These are phyloP conservation scores for Emmelina monodactyla DNA, from an alignment of 2,888 invertebrate genomes.

Conservation along the genomic window DNA sequence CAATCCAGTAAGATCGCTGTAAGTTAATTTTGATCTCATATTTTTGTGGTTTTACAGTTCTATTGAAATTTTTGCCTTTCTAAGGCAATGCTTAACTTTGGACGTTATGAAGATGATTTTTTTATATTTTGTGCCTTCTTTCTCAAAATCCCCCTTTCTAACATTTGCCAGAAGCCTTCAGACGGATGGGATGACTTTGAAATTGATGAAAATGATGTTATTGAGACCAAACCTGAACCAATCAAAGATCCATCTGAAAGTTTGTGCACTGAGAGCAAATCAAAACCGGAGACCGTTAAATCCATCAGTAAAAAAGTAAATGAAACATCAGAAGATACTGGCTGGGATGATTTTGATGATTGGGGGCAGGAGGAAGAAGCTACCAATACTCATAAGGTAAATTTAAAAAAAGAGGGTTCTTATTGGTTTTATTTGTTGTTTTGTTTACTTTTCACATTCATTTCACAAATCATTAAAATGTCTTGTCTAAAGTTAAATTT, in stretches of 20 bases:
- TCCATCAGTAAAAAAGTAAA: conserved; percentile 12
- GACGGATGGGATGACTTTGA: conserved; percentile 63
- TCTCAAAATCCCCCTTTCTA: no score
- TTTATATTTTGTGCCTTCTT: conserved; percentile 12
- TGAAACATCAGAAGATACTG: conserved; percentile 38
- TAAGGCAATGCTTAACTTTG: conserved; percentile 2
- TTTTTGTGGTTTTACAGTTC: no score
- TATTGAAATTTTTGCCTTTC: no score
- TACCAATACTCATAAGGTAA: conserved; percentile 21
- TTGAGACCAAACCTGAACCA: conserved; percentile 13
- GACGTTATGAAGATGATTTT: neutral
- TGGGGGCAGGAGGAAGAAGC: conserved; percentile 38
- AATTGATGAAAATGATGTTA: conserved; percentile 32
- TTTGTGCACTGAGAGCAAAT: no score
- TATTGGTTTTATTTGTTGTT: no score
- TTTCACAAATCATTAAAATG: no score
- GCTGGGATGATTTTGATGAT: conserved; percentile 62
- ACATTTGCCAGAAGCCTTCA: conserved; percentile 23
- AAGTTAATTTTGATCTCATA: no score
- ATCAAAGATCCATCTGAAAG: conserved; percentile 8
- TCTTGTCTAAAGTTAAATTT: no score
- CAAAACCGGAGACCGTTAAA: neutral
- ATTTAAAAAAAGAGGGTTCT: no score
- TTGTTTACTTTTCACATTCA: no score
- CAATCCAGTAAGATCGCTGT: no score